These are phyloP conservation scores for Telmatherina bonti DNA, from an alignment of 2,797 vertebrate genomes.

Conservation along the genomic window DNA sequence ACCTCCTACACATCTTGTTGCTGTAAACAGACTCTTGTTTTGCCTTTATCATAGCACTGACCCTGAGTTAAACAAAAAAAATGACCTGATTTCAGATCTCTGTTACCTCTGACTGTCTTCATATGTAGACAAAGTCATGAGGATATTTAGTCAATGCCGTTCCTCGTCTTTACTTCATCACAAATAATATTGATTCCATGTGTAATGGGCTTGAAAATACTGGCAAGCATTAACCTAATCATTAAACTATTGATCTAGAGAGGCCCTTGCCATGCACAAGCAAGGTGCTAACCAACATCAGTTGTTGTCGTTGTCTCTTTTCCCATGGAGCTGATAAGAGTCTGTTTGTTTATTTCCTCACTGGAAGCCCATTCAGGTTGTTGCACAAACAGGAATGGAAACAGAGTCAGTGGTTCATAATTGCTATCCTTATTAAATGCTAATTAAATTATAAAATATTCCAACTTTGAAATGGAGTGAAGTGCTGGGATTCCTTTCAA, in stretches of 20 bases:
- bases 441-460: neutral
- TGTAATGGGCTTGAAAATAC: neutral
- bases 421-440: too few relatives aligned
- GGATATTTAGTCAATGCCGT: too few relatives aligned
- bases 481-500: constrained; percentile 41
- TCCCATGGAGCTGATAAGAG: neutral
- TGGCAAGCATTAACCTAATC: neutral
- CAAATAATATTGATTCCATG: neutral
- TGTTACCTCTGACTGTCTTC: too few relatives aligned
- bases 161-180: neutral
- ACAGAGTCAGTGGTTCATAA: too few relatives aligned
- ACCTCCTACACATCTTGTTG: neutral
- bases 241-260: neutral
- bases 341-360: neutral
- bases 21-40: too few relatives aligned
- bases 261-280: too few relatives aligned
- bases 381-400: neutral
- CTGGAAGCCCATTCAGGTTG: neutral
- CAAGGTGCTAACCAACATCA: neutral
- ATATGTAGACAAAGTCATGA: too few relatives aligned
- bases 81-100: too few relatives aligned
- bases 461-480: constrained; percentile 11
- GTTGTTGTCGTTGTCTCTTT: too few relatives aligned
- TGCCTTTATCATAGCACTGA: too few relatives aligned
- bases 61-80: too few relatives aligned